Percentiles rank a stretch among this genome's conserved stretches.
phyloP scores from a whole-genome alignment of 2,797 vertebrate genomes.

The Gymnoscopelus braueri region DNA sequence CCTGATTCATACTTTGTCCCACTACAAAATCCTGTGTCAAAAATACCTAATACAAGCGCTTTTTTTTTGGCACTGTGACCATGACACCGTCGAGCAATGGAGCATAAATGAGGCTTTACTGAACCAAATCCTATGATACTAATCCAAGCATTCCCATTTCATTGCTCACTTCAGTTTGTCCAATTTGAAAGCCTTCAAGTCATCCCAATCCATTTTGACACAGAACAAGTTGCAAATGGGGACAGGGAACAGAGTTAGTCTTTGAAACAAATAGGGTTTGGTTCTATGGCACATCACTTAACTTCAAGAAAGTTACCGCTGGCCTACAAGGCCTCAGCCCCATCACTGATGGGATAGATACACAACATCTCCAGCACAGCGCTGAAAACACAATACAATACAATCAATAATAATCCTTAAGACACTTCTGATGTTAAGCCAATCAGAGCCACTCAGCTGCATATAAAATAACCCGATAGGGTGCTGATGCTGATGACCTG shows the following conservation, averaged over 20 bases:
- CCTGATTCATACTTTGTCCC: too few species aligned
- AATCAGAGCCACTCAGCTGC: constrained; percentile 45
- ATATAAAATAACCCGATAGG: constrained; percentile 32
- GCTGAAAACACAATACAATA: constrained; percentile 60
- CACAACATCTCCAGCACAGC: constrained; percentile 57
- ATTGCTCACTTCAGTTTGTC: background rate
- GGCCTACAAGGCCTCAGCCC: constrained; percentile 33
- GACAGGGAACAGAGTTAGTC: constrained; percentile 18
- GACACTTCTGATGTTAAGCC: constrained; percentile 9
- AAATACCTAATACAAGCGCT: too few species aligned
- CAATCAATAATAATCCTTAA: constrained; percentile 25
- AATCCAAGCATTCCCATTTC: too few species aligned
- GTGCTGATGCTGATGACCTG: constrained; percentile 48
- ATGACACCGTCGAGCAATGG: too few species aligned
- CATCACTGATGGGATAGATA: constrained; percentile 68
- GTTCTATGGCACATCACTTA: constrained; percentile 7
- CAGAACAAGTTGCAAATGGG: constrained; percentile 5
- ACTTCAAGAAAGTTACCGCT: constrained; percentile 20
- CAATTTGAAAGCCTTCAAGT: background rate
- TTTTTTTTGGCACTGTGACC: too few species aligned
- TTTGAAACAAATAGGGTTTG: constrained; percentile 35
- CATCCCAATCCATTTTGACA: constrained; percentile 2
- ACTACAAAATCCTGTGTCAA: too few species aligned
- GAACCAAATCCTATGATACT: too few species aligned
- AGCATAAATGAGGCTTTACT: too few species aligned